A percentile compares a stretch with the other conserved stretches of the same genome.
Conservation (phyloP, 1,140 invertebrate genomes). For the Geopemphigus sp. region DNA sequence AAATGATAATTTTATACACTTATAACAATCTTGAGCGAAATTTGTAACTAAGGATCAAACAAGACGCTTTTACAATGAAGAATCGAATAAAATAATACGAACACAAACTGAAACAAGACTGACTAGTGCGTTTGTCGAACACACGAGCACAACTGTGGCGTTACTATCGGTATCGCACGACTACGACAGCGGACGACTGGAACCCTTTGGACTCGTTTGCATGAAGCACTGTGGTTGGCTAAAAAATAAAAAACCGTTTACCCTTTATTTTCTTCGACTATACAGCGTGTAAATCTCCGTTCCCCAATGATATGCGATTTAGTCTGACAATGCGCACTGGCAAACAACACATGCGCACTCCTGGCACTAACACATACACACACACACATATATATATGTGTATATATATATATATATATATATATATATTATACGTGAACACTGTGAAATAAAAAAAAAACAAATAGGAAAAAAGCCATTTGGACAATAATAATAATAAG, state of each 20-base stretch:
- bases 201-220: slow-evolving; percentile 40
- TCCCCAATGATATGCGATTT: slow-evolving; percentile 47
- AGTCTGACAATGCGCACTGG: slow-evolving; percentile 35
- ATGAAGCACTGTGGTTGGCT: slow-evolving; percentile 44
- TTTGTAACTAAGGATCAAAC: neutral
- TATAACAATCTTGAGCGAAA: neutral
- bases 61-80: neutral
- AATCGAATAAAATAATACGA: neutral
- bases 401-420: no score
- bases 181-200: slow-evolving; percentile 7
- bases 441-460: slow-evolving; percentile 36
- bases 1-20: neutral
- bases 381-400: no score
- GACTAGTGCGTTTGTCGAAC: neutral
- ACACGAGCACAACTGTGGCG: slow-evolving; percentile 15
- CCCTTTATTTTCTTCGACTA: slow-evolving; percentile 36
- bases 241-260: slow-evolving; percentile 42
- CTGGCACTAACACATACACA: neutral
- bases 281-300: slow-evolving; percentile 12
- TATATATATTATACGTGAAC: no score
- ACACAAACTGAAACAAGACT: slow-evolving; percentile 1
- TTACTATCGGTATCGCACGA: slow-evolving; percentile 18
- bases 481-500: slow-evolving; percentile 5
- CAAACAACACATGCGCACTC: slow-evolving; percentile 7
- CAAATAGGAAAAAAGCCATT: slow-evolving; percentile 18